phyloP scores from a whole-genome alignment of 2,888 invertebrate genomes.

The Drosophila lutescens region DNA sequence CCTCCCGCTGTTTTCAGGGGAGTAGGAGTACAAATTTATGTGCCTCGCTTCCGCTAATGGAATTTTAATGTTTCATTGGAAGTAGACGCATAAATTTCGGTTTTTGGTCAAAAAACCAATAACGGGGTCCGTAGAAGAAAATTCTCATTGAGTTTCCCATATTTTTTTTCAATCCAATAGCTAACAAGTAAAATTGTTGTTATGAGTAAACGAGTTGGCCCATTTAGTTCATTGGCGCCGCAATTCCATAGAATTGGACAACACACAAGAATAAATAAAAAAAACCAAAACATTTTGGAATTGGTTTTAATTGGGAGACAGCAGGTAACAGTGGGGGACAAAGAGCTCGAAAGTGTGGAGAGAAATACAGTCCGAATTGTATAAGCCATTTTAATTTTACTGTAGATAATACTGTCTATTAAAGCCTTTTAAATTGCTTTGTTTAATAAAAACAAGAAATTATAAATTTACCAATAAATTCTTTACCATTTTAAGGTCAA shows the following conservation, averaged over 20 bases:
- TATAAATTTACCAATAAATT: neutral
- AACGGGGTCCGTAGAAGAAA: slow-evolving; percentile 16
- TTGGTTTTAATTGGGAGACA: slow-evolving; percentile 36
- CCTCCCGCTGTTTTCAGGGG: slow-evolving; percentile 11
- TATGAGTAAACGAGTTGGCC: slow-evolving; percentile 46
- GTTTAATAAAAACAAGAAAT: neutral
- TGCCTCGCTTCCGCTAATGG: slow-evolving; percentile 72
- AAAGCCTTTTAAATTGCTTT: neutral
- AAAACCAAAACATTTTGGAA: slow-evolving; percentile 23
- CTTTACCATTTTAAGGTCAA: neutral
- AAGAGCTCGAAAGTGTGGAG: neutral
- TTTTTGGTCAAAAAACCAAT: slow-evolving; percentile 57
- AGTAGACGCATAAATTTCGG: slow-evolving; percentile 64
- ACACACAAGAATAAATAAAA: slow-evolving; percentile 28
- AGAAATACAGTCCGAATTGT: neutral
- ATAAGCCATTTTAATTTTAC: slow-evolving; percentile 1
- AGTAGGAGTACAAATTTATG: slow-evolving; percentile 58
- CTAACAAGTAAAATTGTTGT: slow-evolving; percentile 59
- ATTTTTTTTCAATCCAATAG: slow-evolving; percentile 16
- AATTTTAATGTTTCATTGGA: slow-evolving; percentile 78
- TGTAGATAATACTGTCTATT: neutral
- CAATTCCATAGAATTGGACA: slow-evolving; percentile 52
- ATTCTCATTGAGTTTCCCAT: slow-evolving; percentile 22
- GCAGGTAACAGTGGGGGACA: slow-evolving; percentile 22
- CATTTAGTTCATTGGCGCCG: slow-evolving; percentile 57